Evolutionary conservation across 2,113 vertebrate genomes (phyloP), one percentile per base, ranked within the genome.

Genomic region (Camelus dromedarius): DNA sequence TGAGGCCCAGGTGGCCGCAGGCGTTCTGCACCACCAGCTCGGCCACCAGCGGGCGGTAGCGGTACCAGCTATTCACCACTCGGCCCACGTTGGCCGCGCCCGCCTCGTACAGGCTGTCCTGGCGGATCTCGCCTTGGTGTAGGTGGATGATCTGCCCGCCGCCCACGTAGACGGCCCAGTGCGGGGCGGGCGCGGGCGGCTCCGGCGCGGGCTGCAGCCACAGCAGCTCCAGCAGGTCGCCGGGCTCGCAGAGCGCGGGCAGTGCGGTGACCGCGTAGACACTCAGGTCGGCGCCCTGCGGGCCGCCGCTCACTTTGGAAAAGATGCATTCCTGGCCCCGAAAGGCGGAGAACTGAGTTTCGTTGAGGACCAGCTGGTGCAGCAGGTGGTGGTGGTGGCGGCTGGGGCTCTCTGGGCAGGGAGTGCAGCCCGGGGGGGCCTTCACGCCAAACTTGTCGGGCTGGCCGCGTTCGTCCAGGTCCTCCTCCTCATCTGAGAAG

Each of bases 401-500:
- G 97, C 97, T 91, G n/a, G 99, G 99, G 98, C 99, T 99, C 95
- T 98, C 99, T 11, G 98, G 98, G 83, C 97, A 93, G 20, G 98
- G 93, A 9, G 58, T 24, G 86, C 93, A 95, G 95, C 98, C 98
- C 81, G 98, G 97, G 8, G 99, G 96, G 58, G 98, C 98, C 97
- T 99, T 99, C 97, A 99, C 98, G 73, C 98, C 98, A 98, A 99
- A 99, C 98, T 99, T 99, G 98, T 99, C 99, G 67, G 99, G 98
- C 98, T 99, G 99, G 98, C 99, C 99, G 98, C 99, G 99, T 97
- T 99, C 99, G 98, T 99, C 99, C 99, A 99, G 99, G 98, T 99
- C 99, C 98, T 99, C 99, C 98, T 99, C 99, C 98, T 99, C 99
- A 99, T 99, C 99, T 97, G 99, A 99, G 98, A 99, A 99, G 98